These are phyloP conservation scores for Sciaenops ocellatus DNA, from an alignment of 2,797 vertebrate species.

Conservation along the genomic window DNA sequence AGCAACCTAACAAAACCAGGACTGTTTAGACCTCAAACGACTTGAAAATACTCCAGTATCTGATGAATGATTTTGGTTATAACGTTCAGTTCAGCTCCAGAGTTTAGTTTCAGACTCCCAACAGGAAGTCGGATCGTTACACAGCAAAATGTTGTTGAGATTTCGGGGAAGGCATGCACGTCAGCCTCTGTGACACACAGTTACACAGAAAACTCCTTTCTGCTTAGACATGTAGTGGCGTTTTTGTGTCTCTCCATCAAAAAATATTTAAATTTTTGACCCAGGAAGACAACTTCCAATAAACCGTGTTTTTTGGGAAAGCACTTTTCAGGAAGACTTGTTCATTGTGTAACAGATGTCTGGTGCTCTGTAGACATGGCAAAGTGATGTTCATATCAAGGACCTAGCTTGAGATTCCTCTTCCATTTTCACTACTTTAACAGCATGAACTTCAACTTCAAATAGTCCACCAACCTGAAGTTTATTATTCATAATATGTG, in stretches of 20 bases:
- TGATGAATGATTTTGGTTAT: too few species aligned
- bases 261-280: background rate
- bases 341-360: background rate
- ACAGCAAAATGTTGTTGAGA: too few species aligned
- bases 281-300: background rate
- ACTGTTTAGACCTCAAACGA: too few species aligned
- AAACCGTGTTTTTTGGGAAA: background rate
- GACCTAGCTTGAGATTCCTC: too few species aligned
- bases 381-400: too few species aligned
- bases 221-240: background rate
- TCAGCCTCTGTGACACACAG: background rate
- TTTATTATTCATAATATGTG: background rate
- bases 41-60: too few species aligned
- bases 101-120: too few species aligned
- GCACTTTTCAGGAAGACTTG: background rate
- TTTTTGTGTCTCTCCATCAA: background rate
- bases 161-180: too few species aligned
- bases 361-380: too few species aligned
- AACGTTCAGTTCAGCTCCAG: too few species aligned
- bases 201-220: background rate
- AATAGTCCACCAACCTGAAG: background rate
- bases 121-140: too few species aligned
- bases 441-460: background rate
- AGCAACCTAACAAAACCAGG: too few species aligned
- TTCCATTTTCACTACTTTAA: background rate